Evolutionary conservation across 2,888 invertebrate genomes (phyloP), one percentile per base, ranked within the genome.

Genomic region (Sepiola atlantica): DNA sequence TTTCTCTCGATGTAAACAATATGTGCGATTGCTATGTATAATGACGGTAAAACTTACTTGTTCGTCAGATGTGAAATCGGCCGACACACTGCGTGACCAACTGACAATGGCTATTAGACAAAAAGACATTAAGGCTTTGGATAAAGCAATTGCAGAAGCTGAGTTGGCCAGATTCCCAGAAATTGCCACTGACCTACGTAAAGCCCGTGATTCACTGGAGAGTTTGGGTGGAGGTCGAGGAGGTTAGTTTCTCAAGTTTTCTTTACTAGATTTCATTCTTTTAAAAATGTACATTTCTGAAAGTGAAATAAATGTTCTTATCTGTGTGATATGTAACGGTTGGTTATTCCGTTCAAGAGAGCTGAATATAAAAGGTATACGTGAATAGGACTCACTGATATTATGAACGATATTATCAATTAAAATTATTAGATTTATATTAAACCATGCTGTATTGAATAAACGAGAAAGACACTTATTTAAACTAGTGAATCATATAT

Each of bases 91-190:
- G 8, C 92, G 92, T n/a, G 92, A 92, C 20, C 92, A 55, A 92
- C 28, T 92, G 92, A 55, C 45, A 24, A 20, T 55, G 45, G 92
- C 92, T n/a, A 92, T 92, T 28, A 92, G 55, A 92, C n/a, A 45
- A 45, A 92, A 92, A 35, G 92, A 92, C 35, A 92, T 55, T 18
- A 55, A 45, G 45, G 28, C 55, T 10, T 35, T 92, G 55, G 92
- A 92, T 18, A 55, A 92, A 28, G 45, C 55, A n/a, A 92, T 92
- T 54, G 18, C n/a, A 28, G 55, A 92, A 54, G 20, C 54, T n/a
- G 92, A 92, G 55, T 54, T n/a, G 16, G 35, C 45, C 55, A 55
- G 54, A n/a, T 92, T 54, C 28, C 92, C 92, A 92, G 92, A 92
- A 54, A 54, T 92, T n/a, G 35, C 54, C 20, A n/a, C 54, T 55